Percentiles rank a stretch among this genome's conserved stretches.
Evolutionary conservation across 2,113 vertebrate species (phyloP).

Genomic region (Rynchops niger): DNA sequence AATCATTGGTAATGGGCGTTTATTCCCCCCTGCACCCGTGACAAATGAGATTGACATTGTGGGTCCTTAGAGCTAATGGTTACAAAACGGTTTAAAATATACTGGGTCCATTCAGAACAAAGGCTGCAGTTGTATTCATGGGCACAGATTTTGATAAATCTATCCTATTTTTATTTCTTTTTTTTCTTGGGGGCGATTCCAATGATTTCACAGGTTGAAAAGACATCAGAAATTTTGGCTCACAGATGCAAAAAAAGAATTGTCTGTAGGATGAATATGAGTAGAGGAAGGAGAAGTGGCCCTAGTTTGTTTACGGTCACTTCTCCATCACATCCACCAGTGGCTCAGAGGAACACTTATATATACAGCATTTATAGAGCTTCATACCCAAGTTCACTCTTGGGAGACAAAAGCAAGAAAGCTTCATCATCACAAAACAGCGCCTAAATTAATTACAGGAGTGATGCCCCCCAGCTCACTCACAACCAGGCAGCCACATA

Average conservation of each 20-base stretch:
- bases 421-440: background rate
- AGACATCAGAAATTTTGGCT: background rate
- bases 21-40: background rate
- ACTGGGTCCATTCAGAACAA: background rate
- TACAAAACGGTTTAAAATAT: slow-evolving; percentile 6
- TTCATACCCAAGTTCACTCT: fast-evolving
- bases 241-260: background rate
- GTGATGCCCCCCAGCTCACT: background rate
- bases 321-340: background rate
- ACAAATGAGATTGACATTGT: background rate
- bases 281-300: background rate
- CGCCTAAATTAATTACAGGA: background rate
- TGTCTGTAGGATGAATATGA: background rate
- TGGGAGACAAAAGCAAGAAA: background rate
- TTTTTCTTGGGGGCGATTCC: background rate
- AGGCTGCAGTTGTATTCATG: background rate
- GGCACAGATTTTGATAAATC: background rate
- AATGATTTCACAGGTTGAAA: background rate
- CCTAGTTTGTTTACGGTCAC: fast-evolving
- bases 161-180: background rate
- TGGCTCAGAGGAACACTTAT: background rate
- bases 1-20: background rate
- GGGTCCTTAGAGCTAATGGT: background rate
- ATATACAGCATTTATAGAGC: background rate
- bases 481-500: fast-evolving